Evolutionary conservation across 2,113 vertebrate genomes (phyloP).

Genomic region (Illadopsis cleaveri): DNA sequence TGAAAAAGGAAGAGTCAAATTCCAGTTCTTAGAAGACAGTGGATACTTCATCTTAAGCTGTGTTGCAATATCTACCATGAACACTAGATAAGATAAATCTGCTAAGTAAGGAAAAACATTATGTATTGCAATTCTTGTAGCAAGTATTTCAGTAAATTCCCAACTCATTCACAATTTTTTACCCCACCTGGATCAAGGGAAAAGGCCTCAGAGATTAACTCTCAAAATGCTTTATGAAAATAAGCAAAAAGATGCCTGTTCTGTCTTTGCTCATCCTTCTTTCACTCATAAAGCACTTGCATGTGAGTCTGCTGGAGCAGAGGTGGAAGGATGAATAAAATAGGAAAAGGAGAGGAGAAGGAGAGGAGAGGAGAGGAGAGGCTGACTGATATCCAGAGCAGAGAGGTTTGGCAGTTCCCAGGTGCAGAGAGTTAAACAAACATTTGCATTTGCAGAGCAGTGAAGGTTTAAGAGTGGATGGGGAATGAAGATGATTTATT

Average conservation of each 20-base stretch:
- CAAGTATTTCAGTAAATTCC: neutral
- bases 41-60: neutral
- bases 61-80: neutral
- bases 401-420: neutral
- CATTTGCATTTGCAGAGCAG: neutral
- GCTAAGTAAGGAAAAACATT: neutral
- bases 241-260: neutral
- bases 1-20: neutral
- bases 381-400: neutral
- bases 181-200: rapidly evolving
- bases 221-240: neutral
- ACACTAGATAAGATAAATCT: neutral
- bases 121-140: neutral
- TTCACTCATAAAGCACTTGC: neutral
- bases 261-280: neutral
- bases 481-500: neutral
- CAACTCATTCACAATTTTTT: neutral
- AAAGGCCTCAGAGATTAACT: neutral
- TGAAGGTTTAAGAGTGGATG: neutral
- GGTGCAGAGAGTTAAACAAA: neutral
- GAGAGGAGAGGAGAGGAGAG: neutral
- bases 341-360: neutral
- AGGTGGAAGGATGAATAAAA: neutral
- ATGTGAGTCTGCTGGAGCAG: neutral
- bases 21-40: neutral